phyloP scores from a whole-genome alignment of 1,140 invertebrate species.

The Heterodera schachtii region DNA sequence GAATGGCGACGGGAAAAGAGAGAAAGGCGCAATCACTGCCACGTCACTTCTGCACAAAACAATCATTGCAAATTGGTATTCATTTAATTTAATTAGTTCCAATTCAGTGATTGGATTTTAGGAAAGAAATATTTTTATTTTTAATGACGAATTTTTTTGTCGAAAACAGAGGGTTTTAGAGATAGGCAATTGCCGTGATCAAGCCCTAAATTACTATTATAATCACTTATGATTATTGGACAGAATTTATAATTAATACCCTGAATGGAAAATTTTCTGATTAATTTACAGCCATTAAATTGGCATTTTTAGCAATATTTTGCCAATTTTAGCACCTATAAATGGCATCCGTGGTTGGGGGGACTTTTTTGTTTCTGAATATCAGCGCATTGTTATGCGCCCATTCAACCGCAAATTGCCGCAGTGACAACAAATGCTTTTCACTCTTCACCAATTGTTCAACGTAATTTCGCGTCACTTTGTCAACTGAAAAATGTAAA shows the following conservation, averaged over 20 bases:
- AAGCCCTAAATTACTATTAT: too few relatives aligned
- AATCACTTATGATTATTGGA: too few relatives aligned
- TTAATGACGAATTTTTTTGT: background rate
- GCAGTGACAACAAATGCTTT: background rate
- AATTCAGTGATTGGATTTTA: too few relatives aligned
- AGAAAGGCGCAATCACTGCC: background rate
- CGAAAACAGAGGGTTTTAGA: too few relatives aligned
- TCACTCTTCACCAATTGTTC: background rate
- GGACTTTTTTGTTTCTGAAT: background rate
- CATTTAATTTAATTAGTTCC: too few relatives aligned
- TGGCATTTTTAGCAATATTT: too few relatives aligned
- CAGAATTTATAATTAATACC: too few relatives aligned
- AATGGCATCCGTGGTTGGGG: background rate
- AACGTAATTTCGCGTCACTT: background rate
- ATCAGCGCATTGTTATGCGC: slow-evolving; percentile 9
- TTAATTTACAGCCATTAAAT: too few relatives aligned
- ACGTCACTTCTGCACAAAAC: background rate
- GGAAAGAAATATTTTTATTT: background rate
- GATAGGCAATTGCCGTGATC: too few relatives aligned
- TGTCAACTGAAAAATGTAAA: background rate
- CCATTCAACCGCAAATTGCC: background rate
- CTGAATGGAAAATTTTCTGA: background rate
- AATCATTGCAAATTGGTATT: background rate
- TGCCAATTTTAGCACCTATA: too few relatives aligned
- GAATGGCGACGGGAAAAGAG: background rate